A percentile compares a stretch with the other conserved stretches of the same genome.
Conservation (phyloP, 2,113 vertebrate genomes). For the Psittacus erithacus region DNA sequence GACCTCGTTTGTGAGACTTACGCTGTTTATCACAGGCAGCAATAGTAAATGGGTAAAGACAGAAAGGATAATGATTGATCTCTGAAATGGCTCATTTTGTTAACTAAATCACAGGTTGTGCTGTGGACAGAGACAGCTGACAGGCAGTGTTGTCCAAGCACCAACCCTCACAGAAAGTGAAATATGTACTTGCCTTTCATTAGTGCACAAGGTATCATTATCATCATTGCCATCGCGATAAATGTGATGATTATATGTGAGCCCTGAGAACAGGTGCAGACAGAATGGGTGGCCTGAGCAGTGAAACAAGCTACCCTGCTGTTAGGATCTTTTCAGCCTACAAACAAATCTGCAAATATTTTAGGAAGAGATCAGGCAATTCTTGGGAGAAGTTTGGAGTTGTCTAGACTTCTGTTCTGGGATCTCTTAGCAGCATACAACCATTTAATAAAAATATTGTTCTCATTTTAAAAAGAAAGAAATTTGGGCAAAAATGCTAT, state of each 20-base stretch:
- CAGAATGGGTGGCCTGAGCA: conserved; percentile 29
- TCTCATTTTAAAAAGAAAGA: background rate
- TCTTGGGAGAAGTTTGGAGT: background rate
- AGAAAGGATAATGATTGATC: conserved; percentile 59
- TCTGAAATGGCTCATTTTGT: conserved; percentile 72
- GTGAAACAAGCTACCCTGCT: background rate
- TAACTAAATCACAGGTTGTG: conserved; percentile 75
- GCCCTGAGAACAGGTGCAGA: conserved; percentile 34
- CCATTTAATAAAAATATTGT: background rate
- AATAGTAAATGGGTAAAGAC: conserved; percentile 46
- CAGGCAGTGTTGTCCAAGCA: conserved; percentile 27
- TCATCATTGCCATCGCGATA: conserved; percentile 33
- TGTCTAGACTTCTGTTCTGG: background rate
- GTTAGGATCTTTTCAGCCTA: background rate
- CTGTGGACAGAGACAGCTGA: conserved; percentile 60
- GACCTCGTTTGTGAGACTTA: background rate
- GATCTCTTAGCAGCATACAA: background rate
- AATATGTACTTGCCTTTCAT: conserved; percentile 61
- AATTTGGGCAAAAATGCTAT: background rate
- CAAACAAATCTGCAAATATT: background rate
- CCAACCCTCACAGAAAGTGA: conserved; percentile 31
- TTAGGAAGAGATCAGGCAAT: background rate
- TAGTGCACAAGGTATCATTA: conserved; percentile 34
- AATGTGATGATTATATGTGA: conserved; percentile 60
- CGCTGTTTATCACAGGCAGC: conserved; percentile 19